Evolutionary conservation across 2,888 invertebrate genomes (phyloP).

Genomic region (Hololepta plana): DNA sequence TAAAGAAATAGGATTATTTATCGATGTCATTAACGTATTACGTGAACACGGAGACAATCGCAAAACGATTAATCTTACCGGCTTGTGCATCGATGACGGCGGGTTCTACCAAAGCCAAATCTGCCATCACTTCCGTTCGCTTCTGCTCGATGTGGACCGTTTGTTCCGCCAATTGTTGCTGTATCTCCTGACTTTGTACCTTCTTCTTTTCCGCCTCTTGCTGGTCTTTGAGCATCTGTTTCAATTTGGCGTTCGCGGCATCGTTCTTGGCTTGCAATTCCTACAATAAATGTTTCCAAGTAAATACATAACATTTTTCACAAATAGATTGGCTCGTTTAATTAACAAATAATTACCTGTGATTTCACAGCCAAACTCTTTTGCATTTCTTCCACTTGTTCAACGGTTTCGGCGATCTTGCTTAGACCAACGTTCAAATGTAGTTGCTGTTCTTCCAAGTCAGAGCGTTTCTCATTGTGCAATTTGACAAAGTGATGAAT

Average conservation of each 20-base stretch:
- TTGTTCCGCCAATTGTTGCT: constrained; percentile 63
- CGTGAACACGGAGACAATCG: not conserved
- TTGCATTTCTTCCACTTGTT: constrained; percentile 99
- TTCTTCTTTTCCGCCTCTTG: constrained; percentile 99
- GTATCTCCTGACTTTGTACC: constrained; percentile 93
- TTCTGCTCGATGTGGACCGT: constrained; percentile 88
- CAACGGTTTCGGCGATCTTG: constrained; percentile 98
- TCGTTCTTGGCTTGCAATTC: constrained; percentile 94
- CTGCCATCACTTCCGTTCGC: constrained; percentile 85
- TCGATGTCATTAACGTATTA: not conserved
- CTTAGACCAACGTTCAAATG: constrained; percentile 96
- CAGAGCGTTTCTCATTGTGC: constrained; percentile 93
- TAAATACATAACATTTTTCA: too few relatives aligned
- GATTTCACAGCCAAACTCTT: constrained; percentile 95
- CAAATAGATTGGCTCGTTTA: too few relatives aligned
- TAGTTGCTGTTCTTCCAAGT: constrained; percentile 95
- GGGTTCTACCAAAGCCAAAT: constrained; percentile 94
- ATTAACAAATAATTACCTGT: constrained; percentile 31
- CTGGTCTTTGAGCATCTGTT: constrained; percentile 98
- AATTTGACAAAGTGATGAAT: constrained; percentile 98
- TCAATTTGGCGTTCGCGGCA: constrained; percentile 96
- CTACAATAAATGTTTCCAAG: constrained; percentile 20
- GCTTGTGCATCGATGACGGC: constrained; percentile 98
- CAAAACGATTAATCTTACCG: constrained; percentile 34
- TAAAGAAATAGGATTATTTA: not conserved